Percentiles rank a stretch among this genome's conserved stretches.
phyloP scores from a whole-genome alignment of 2,797 vertebrate species.

The Pelochelys cantorii region DNA sequence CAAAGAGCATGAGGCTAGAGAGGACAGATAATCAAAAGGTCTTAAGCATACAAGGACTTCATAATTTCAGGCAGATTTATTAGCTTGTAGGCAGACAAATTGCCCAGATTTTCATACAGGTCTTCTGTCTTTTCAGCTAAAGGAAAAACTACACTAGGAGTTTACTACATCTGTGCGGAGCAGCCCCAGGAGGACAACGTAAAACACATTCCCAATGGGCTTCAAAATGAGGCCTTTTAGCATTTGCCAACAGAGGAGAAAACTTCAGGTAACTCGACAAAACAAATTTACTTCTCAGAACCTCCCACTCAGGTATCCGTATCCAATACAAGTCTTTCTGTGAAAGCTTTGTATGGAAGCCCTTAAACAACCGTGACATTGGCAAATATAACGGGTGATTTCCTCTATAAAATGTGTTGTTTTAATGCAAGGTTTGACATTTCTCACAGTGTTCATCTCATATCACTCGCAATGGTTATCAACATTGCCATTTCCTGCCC shows the following conservation, averaged over 20 bases:
- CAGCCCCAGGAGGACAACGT: not conserved
- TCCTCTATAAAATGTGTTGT: not conserved
- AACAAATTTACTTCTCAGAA: not conserved
- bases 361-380: not conserved
- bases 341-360: not conserved
- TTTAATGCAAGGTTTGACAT: not conserved
- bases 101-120: not conserved
- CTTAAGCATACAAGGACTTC: not conserved
- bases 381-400: not conserved
- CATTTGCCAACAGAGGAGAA: not conserved
- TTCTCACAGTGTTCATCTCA: accelerated
- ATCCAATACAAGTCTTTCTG: conserved; percentile 19
- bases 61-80: not conserved
- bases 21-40: not conserved
- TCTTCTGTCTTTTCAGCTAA: not conserved
- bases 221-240: not conserved
- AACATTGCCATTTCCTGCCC: not conserved
- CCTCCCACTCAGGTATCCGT: conserved; percentile 1
- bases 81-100: not conserved
- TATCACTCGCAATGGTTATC: not conserved
- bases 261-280: not conserved
- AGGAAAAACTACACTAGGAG: not conserved
- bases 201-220: not conserved
- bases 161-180: not conserved
- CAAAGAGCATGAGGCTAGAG: not conserved